Percentiles rank a stretch among this genome's conserved stretches.
phyloP scores from a whole-genome alignment of 2,113 vertebrate genomes.

The Otus sunia region DNA sequence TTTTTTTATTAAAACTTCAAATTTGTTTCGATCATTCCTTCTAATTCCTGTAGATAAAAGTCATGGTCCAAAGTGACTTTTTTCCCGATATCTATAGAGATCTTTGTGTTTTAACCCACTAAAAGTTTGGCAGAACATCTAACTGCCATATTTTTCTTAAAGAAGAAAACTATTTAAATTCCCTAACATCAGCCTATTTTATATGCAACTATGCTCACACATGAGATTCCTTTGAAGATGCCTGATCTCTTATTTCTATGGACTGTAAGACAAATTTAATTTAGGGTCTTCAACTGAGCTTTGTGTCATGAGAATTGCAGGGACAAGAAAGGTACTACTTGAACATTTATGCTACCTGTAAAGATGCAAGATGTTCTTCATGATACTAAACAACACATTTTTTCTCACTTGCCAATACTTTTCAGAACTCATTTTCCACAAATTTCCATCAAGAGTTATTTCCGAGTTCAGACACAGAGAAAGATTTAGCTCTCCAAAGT shows the following conservation, averaged over 20 bases:
- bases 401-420: neutral
- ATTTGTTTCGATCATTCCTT: conserved; percentile 26
- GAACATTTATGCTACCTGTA: neutral
- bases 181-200: neutral
- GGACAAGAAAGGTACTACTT: neutral
- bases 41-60: conserved; percentile 2
- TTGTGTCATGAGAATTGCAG: neutral
- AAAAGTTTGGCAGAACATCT: neutral
- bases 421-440: neutral
- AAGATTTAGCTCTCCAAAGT: neutral
- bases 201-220: neutral
- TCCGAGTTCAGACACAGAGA: neutral
- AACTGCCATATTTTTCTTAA: neutral
- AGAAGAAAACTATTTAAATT: neutral
- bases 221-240: neutral
- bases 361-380: neutral
- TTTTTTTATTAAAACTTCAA: conserved; percentile 2
- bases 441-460: neutral
- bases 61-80: neutral
- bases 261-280: neutral
- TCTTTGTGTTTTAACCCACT: neutral
- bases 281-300: neutral
- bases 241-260: neutral
- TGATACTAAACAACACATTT: neutral
- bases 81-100: neutral